phyloP scores from a whole-genome alignment of 1,140 invertebrate species.

The Heliconius himera region DNA sequence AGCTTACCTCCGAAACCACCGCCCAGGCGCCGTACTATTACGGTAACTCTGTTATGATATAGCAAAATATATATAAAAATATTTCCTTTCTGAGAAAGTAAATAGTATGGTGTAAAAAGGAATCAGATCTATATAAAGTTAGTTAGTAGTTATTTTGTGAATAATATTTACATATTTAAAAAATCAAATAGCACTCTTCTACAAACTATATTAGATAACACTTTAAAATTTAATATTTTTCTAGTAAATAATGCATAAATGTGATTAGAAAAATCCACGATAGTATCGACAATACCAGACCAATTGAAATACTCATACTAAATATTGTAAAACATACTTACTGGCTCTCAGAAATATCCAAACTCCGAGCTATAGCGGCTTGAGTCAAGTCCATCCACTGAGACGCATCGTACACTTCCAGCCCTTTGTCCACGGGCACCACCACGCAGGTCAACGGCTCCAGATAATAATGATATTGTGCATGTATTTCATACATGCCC shows the following conservation, averaged over 20 bases:
- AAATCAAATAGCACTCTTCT: too few species aligned
- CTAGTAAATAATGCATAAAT: too few species aligned
- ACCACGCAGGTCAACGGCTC: slow-evolving; percentile 85
- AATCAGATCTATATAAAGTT: too few species aligned
- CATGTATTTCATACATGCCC: slow-evolving; percentile 63
- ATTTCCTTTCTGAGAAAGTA: neutral
- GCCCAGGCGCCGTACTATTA: slow-evolving; percentile 85
- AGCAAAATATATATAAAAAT: slow-evolving; percentile 16
- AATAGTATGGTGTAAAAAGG: too few species aligned
- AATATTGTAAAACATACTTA: slow-evolving; percentile 43
- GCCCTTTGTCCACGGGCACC: slow-evolving; percentile 83
- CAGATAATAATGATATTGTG: slow-evolving; percentile 76
- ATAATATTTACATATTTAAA: too few species aligned
- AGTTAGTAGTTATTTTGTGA: too few species aligned
- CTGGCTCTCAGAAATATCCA: slow-evolving; percentile 77
- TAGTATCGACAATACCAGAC: too few species aligned
- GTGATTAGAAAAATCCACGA: too few species aligned
- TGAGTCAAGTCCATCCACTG: slow-evolving; percentile 88
- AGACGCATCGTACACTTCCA: slow-evolving; percentile 83
- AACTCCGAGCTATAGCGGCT: slow-evolving; percentile 82
- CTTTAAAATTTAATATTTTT: too few species aligned
- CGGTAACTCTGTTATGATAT: slow-evolving; percentile 81
- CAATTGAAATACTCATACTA: too few species aligned
- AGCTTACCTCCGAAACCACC: slow-evolving; percentile 89
- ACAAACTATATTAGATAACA: too few species aligned